Conservation (phyloP, 1,140 invertebrate species). For the Macrobrachium rosenbergii region DNA sequence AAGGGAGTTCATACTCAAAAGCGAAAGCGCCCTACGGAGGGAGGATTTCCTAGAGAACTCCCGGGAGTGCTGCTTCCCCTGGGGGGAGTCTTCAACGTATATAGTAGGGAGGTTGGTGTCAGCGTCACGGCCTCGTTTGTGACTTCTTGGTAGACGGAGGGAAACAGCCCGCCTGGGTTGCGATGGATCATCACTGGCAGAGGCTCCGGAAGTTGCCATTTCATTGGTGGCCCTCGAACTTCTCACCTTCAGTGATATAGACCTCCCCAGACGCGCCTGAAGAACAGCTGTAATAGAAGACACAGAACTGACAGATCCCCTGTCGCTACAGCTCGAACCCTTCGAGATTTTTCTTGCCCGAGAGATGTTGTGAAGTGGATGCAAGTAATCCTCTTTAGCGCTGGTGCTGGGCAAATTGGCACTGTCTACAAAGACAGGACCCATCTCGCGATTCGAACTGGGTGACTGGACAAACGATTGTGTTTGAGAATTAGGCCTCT, state of each 20-base stretch:
- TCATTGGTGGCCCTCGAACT: slow-evolving; percentile 16
- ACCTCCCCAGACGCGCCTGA: slow-evolving; percentile 34
- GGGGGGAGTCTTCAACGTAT: slow-evolving; percentile 50
- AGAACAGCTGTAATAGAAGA: slow-evolving; percentile 44
- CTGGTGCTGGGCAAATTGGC: neutral
- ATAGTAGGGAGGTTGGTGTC: slow-evolving; percentile 58
- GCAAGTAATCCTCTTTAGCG: slow-evolving; percentile 27
- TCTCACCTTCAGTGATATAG: slow-evolving; percentile 37
- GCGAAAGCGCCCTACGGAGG: slow-evolving; percentile 42
- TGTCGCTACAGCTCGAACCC: slow-evolving; percentile 41
- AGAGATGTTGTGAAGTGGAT: slow-evolving; percentile 32
- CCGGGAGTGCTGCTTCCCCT: neutral
- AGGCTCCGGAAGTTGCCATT: neutral
- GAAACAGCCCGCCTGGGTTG: slow-evolving; percentile 43
- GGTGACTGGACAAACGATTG: neutral
- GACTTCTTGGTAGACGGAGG: slow-evolving; percentile 43
- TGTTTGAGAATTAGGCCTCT: neutral
- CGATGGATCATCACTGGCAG: neutral
- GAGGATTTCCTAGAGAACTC: slow-evolving; percentile 36
- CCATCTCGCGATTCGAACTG: too few relatives aligned
- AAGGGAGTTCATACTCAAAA: slow-evolving; percentile 56
- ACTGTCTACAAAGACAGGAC: neutral
- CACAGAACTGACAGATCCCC: slow-evolving; percentile 41
- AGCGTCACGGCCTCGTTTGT: slow-evolving; percentile 28
- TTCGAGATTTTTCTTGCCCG: slow-evolving; percentile 31